Base-by-base conservation (phyloP, 2,888 invertebrate genomes). In the Heliconius charithonia region DNA sequence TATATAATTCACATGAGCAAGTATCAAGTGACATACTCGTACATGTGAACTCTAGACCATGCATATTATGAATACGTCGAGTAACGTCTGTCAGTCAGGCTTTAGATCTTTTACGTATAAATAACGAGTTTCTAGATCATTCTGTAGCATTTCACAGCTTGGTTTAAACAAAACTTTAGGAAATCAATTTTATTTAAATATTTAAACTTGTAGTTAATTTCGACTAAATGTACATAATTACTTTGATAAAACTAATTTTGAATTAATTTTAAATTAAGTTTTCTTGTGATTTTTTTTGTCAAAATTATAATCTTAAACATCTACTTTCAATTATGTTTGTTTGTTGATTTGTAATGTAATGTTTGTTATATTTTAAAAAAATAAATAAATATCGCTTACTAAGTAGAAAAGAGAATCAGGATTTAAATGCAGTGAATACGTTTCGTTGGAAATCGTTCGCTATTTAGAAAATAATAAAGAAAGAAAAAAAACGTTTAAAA, bases 51-150 rank as follows among this genome's bases (percentile, higher is more conserved):
- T 72, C n/a, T 32, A 32, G n/a, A 16, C 32, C n/a, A 13, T 19
- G 22, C 45, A 45, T 10, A n/a, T 63, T 65, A 62, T 63, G 63
- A 74, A 74, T 74, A 63, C 63, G 10, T 22, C 59, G 37, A 63
- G 74, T 45, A 74, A 63, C 74, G 29, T 29, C 29, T 29, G 37
- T 73, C 25, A 22, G 51, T 37, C 9, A 73, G 41, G 74, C 27
- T 74, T 74, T 74, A 74, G 62, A 27, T 63, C 25, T 74, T 74
- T 74, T 25, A 41, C 41, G 25, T 41, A 16, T 37, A 72, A 72
- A 59, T 72, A 59, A 72, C 6, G 4, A 32, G 25, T 59, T 72
- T 72, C 56, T 59, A 59, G 56, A 59, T 59, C 9, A 25, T 59
- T 56, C 3, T n/a, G 0, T 59, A 12, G 41, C 9, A 74, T 37